phyloP scores from a whole-genome alignment of 2,888 invertebrate genomes.

The Ernsta delagoae region DNA sequence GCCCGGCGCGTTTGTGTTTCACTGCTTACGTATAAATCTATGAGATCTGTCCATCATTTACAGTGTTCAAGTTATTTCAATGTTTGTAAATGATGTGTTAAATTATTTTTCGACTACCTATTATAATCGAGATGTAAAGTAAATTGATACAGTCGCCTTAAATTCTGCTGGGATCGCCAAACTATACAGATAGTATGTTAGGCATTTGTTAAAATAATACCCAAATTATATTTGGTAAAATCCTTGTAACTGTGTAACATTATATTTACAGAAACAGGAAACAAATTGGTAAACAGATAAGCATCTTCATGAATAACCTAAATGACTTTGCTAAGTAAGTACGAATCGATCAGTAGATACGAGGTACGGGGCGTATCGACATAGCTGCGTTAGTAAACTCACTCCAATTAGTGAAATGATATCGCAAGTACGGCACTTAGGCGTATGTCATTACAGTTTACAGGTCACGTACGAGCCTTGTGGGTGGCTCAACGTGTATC shows the following conservation, averaged over 20 bases:
- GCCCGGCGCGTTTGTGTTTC: constrained; percentile 66
- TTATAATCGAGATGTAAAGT: no score
- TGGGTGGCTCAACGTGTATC: constrained; percentile 34
- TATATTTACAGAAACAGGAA: no score
- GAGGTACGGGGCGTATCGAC: constrained; percentile 5
- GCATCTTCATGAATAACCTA: not conserved
- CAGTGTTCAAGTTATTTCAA: constrained; percentile 6
- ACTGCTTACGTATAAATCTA: constrained; percentile 54
- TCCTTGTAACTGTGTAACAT: no score
- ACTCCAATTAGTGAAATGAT: constrained; percentile 38
- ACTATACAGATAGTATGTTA: no score
- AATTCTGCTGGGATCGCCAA: no score
- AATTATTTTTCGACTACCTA: not conserved
- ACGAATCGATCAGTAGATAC: constrained; percentile 24
- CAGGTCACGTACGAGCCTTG: constrained; percentile 35
- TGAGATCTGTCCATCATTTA: constrained; percentile 39
- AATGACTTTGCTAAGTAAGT: not conserved
- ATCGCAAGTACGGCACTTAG: constrained; percentile 35
- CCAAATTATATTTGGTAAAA: no score
- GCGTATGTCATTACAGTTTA: constrained; percentile 33
- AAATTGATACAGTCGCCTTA: no score
- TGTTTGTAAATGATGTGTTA: not conserved
- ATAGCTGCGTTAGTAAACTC: constrained; percentile 25
- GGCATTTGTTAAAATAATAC: no score
- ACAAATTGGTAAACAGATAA: not conserved